phyloP scores from a whole-genome alignment of 2,113 vertebrate species.

The Rhinichthys klamathensis region DNA sequence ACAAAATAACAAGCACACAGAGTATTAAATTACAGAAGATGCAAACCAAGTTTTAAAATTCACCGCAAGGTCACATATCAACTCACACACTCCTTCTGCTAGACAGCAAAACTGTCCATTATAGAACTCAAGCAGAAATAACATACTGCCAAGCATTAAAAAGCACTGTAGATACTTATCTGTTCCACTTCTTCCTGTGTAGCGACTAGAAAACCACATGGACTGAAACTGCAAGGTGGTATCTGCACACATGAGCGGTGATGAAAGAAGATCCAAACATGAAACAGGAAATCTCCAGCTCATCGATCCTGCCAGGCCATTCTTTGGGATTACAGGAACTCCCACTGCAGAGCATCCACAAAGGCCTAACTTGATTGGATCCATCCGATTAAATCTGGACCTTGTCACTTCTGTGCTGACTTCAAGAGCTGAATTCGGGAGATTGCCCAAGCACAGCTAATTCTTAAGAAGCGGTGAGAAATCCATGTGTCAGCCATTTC shows the following conservation, averaged over 20 bases:
- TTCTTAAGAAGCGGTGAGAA: conserved; percentile 26
- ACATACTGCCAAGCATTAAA: conserved; percentile 7
- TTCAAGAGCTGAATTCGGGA: conserved; percentile 29
- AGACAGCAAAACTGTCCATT: conserved; percentile 16
- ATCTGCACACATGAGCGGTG: conserved; percentile 14
- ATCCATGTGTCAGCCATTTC: conserved; percentile 62
- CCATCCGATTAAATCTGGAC: conserved; percentile 43
- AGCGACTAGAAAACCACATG: neutral
- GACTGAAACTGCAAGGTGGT: conserved; percentile 25
- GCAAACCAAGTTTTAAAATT: neutral
- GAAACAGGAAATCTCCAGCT: conserved; percentile 27
- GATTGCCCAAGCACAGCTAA: conserved; percentile 28
- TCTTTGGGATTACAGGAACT: conserved; percentile 27
- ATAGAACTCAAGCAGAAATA: conserved; percentile 34
- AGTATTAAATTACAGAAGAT: conserved; percentile 1
- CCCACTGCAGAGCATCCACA: neutral
- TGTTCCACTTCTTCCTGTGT: neutral
- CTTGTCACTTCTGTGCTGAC: conserved; percentile 25
- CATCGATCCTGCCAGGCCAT: neutral
- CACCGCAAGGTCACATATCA: conserved; percentile 3
- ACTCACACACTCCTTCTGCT: neutral
- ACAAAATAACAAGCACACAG: neutral
- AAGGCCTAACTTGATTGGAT: conserved; percentile 42
- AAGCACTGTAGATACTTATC: neutral
- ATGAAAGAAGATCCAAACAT: conserved; percentile 33